Base-by-base conservation (phyloP, 2,113 vertebrate species). In the Gila orcuttii region DNA sequence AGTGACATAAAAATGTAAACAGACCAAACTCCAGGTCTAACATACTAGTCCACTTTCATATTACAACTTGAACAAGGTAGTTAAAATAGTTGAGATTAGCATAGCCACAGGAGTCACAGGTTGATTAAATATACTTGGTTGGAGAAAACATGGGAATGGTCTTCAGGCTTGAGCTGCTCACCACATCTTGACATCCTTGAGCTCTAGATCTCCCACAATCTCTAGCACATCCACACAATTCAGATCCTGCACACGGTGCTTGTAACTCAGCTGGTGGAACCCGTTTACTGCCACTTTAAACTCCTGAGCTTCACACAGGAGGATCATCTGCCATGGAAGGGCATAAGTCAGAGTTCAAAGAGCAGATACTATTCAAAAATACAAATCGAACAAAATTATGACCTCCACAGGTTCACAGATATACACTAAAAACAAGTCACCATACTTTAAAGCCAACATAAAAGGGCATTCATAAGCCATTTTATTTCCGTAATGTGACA, bases 281-380 rank as follows among this genome's bases (percentile, higher is more conserved):
- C 98, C 97, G 11, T 99, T 97, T 4, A 98, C 59, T 0, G 97
- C 97, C 8, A 99, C 94, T 79, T 94, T 96, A 92, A 96, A 99
- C 66, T 95, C 92, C 47, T 92, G 92, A 2, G 88, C 25, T 1
- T 97, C 94, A 28, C 96, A 98, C 23, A 93, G 93, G 87, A 99
- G 90, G 79, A 99, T 95, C 90, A 99, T 93, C 98, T 99, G 89
- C 13, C 78, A 62, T 25, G n/a, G 60, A 23, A 90, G 31, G 93
- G 92, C 42, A 42, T 71, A 76, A 66, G 33, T 25, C 31, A 78
- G 73, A 23, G 6, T 39, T 31, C 23, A 28, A 39, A 50, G 69
- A 42, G 71, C 21, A 75, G 39, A 74, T 36, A 36, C 64, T 8
- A 9, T 17, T 68, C 31, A 36, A 66, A 15, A 66, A 69, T 19